phyloP scores from a whole-genome alignment of 2,113 vertebrate species.

The Myotis davidii region DNA sequence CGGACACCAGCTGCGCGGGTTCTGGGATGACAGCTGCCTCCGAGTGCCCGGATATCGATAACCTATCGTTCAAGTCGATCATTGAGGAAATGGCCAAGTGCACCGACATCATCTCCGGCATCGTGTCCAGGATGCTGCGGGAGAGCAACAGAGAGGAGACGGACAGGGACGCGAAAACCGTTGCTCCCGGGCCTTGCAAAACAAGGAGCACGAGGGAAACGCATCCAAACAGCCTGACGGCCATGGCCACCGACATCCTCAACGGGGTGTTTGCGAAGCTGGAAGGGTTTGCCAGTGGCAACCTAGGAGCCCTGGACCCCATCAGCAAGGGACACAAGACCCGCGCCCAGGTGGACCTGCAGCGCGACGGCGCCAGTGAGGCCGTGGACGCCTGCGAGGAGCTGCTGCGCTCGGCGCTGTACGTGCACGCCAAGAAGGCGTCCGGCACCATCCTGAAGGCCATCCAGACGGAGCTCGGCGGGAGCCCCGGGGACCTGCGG shows the following conservation, averaged over 20 bases:
- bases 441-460: slow-evolving; percentile 71
- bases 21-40: not conserved
- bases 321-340: not conserved
- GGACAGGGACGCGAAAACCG: not conserved
- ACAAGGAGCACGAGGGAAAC: not conserved
- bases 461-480: slow-evolving; percentile 72
- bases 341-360: not conserved
- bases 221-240: slow-evolving; percentile 45
- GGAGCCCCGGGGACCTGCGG: not conserved
- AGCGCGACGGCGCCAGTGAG: not conserved
- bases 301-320: slow-evolving; percentile 1
- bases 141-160: not conserved
- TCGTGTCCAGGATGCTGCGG: slow-evolving; percentile 50
- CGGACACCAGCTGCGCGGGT: not conserved
- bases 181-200: not conserved
- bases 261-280: slow-evolving; percentile 73
- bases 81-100: slow-evolving; percentile 72
- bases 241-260: slow-evolving; percentile 70
- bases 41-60: slow-evolving; percentile 47
- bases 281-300: slow-evolving; percentile 64
- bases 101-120: slow-evolving; percentile 46
- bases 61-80: slow-evolving; percentile 56
- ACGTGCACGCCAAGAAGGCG: slow-evolving; percentile 59
- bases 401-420: slow-evolving; percentile 56
- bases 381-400: not conserved